These are phyloP conservation scores for Sminthurides bifidus DNA, from an alignment of 1,140 invertebrate genomes.

Conservation along the genomic window DNA sequence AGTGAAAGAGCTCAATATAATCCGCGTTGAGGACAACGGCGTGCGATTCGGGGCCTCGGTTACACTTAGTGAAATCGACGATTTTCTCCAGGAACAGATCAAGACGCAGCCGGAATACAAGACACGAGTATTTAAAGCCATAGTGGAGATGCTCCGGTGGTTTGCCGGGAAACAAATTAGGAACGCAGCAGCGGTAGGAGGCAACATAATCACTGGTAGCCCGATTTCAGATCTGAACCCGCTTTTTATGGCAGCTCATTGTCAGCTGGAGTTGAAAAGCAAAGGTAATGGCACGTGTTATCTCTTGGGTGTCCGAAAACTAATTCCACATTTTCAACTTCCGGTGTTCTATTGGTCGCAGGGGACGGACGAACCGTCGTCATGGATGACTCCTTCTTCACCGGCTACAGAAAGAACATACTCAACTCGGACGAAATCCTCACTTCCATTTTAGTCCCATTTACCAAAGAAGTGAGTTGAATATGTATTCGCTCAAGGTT, in stretches of 20 bases:
- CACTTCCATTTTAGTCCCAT: conserved; percentile 57
- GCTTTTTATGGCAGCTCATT: conserved; percentile 66
- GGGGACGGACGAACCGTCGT: conserved; percentile 44
- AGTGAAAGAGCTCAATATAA: conserved; percentile 54
- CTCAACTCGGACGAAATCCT: conserved; percentile 66
- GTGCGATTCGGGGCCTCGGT: conserved; percentile 65
- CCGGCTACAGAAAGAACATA: conserved; percentile 68
- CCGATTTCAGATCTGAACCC: conserved; percentile 94
- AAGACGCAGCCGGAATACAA: conserved; percentile 41
- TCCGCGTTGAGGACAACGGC: conserved; percentile 43
- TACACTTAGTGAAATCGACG: conserved; percentile 60
- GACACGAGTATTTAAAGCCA: conserved; percentile 58
- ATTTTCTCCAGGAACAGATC: conserved; percentile 48
- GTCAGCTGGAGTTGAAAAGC: conserved; percentile 44
- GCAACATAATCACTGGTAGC: conserved; percentile 89
- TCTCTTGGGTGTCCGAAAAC: not conserved
- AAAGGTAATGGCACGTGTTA: conserved; percentile 39
- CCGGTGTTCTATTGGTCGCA: not conserved
- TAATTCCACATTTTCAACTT: not conserved
- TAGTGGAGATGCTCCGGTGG: conserved; percentile 78
- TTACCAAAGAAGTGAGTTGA: conserved; percentile 39
- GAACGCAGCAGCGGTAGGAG: conserved; percentile 52
- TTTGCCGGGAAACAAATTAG: conserved; percentile 88
- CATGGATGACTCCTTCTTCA: conserved; percentile 78
- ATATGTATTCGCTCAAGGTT: too few relatives aligned